Evolutionary conservation across 2,797 vertebrate genomes (phyloP), one percentile per base, ranked within the genome.

Genomic region (Pseudocheirus occidentalis): DNA sequence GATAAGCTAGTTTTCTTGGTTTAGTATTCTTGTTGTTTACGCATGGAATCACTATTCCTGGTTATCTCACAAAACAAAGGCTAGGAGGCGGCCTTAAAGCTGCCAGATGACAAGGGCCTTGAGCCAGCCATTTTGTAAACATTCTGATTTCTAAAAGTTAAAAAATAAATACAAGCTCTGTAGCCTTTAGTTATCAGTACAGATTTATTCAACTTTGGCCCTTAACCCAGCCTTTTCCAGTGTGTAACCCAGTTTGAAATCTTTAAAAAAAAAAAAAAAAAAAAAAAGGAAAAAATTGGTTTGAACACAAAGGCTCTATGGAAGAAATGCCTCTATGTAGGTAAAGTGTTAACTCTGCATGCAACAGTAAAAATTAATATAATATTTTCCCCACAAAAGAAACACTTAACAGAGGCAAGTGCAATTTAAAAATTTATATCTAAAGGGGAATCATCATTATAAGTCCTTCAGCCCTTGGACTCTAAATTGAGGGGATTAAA

Each of bases 391-490:
- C 99, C 99, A 99, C 97, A 99, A 99, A 99, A 99, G 98, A 98
- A 98, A 99, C 98, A 99, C 98, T 99, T 99, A 98, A 98, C 95
- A 99, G 99, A 99, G 99, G 99, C 99, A 99, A 99, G 99, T 99
- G 99, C 99, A 99, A 99, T 99, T 99, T 98, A 99, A 99, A 99
- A 99, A 98, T 98, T 98, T 98, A 89, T 99, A 99, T 99, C 99
- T 99, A 99, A 99, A 99, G 99, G 99, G 99, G 99, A 99, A 99
- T 99, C 99, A 99, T 98, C 98, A 98, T 98, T 99, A 99, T 98
- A 98, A 99, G 99, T 99, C 99, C 99, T 99, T 99, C 98, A 99
- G 99, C 99, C 99, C 99, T 99, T 99, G 99, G 99, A 99, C 99
- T 99, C 99, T 99, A 99, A 99, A 99, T 99, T 99, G 99, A 99